These are phyloP conservation scores for Zapus hudsonius DNA, from an alignment of 2,113 vertebrate species.

Conservation along the genomic window DNA sequence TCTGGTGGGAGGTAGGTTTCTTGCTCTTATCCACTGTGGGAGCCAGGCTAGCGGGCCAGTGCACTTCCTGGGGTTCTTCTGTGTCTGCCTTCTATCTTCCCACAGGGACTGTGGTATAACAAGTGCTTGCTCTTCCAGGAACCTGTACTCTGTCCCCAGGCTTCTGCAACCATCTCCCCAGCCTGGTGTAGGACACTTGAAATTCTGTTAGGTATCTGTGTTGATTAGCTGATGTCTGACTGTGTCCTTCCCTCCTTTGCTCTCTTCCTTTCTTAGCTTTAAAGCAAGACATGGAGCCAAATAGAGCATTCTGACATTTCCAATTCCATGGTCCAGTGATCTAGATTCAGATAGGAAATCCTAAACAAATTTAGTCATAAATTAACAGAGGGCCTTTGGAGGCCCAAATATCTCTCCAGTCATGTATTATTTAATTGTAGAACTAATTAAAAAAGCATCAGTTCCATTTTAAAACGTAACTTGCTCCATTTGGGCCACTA, in stretches of 20 bases:
- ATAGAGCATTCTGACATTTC: constrained; percentile 1
- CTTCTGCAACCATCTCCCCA: background rate
- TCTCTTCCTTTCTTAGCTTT: background rate
- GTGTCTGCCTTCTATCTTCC: no score
- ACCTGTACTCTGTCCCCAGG: no score
- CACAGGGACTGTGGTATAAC: background rate
- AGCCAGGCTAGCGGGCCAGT: no score
- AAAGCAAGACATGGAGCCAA: constrained; percentile 29
- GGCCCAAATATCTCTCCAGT: background rate
- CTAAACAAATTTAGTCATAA: background rate
- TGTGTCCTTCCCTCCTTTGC: background rate
- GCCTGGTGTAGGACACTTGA: background rate
- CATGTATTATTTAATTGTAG: background rate
- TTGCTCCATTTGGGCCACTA: background rate
- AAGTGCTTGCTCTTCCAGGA: background rate
- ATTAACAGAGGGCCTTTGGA: background rate
- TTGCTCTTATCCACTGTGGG: no score
- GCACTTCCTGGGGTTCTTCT: no score
- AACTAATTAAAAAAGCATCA: background rate
- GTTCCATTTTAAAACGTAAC: constrained; percentile 5
- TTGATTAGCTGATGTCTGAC: background rate
- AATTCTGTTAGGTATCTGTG: background rate
- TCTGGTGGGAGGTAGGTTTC: no score
- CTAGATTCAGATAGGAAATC: constrained; percentile 17
- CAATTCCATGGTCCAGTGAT: constrained; percentile 14